phyloP scores from a whole-genome alignment of 2,113 vertebrate genomes.

The Reinhardtius hippoglossoides region DNA sequence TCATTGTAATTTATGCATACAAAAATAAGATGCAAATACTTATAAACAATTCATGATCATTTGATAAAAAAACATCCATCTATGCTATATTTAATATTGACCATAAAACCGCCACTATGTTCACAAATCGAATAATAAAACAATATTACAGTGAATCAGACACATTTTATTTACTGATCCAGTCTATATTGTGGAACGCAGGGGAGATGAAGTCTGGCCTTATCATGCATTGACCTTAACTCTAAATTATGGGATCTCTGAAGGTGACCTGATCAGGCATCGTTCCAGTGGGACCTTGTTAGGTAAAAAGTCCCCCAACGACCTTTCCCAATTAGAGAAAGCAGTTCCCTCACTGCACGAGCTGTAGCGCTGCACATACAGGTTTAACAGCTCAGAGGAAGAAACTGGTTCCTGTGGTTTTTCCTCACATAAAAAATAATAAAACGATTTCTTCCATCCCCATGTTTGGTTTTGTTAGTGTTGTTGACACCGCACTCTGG shows the following conservation, averaged over 20 bases:
- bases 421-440: background rate
- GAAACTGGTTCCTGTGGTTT: background rate
- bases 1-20: too few relatives aligned
- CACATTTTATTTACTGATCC: background rate
- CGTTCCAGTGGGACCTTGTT: conserved; percentile 45
- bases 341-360: background rate
- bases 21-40: too few relatives aligned
- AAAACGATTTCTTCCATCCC: background rate
- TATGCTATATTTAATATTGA: background rate
- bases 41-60: too few relatives aligned
- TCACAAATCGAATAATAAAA: background rate
- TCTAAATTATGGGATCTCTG: conserved; percentile 34
- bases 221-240: conserved; percentile 30
- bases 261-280: conserved; percentile 45
- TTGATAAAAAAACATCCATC: too few relatives aligned
- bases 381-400: background rate
- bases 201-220: conserved; percentile 19
- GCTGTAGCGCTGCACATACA: background rate
- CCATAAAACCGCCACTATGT: background rate
- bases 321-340: conserved; percentile 19
- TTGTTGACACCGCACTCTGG: background rate
- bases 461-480: background rate
- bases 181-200: background rate
- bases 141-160: background rate
- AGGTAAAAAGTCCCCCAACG: conserved; percentile 37